Evolutionary conservation across 2,113 vertebrate species (phyloP), one percentile per base, ranked within the genome.

Genomic region (Coturnix japonica): DNA sequence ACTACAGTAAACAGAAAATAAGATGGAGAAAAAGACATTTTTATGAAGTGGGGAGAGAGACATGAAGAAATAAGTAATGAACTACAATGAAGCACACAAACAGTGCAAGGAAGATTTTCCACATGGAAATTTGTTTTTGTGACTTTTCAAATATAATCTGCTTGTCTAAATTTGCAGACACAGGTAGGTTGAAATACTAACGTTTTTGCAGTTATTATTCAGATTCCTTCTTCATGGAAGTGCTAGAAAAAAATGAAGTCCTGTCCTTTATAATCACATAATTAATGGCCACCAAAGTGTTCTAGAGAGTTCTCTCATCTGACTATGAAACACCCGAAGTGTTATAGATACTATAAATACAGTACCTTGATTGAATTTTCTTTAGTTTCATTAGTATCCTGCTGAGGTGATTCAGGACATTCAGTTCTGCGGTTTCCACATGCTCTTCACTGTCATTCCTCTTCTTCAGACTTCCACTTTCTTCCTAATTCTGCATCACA

Each of bases 301-400:
- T 69, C 64, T 1, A 89, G 37, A 76, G 51, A 81, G 79, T 17
- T 13, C 51, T 13, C 17, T 53, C 5, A 1, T 17, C 30, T 60
- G 46, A 46, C 28, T 64, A 6, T 1, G 13, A 85, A 76, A 64
- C 54, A 67, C 22, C 31, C 28, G 31, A 89, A 86, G 71, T 63
- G 79, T n/a, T 44, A 69, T 5, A 85, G 39, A 92, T 2, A 92
- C 4, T 59, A 33, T 69, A 95, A 85, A 87, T 39, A 43, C 66
- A 88, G 65, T 97, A 97, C 96, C 96, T 96, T 86, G 65, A 46
- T 30, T 64, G 47, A 93, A 80, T 59, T 51, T 54, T 71, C 51
- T 60, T 78, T 39, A 76, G 28, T 47, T 39, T 73, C 53, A 21
- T 0, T 1, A 30, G 90, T 11, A 66, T 1, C 4, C 25, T 33